Base-by-base conservation (phyloP, 2,797 vertebrate species). In the Sebastes variabilis region DNA sequence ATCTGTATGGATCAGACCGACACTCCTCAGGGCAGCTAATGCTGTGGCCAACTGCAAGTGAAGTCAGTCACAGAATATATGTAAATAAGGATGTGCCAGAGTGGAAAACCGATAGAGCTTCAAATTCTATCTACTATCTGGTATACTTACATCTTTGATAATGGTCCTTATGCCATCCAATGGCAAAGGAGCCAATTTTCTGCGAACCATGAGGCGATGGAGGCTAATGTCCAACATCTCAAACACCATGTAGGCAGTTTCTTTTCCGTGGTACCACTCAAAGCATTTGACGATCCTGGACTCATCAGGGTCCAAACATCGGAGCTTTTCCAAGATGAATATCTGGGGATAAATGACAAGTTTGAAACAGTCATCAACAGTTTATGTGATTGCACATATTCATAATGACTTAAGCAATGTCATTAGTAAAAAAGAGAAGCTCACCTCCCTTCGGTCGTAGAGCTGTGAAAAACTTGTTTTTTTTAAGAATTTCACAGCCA, bases 1-100 rank as follows among this genome's bases (percentile, higher is more conserved):
- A 65, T 81, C 72, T 34, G 79, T 3, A 24, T 70, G 66, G 72
- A 81, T 65, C 66, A 75, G 22, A 22, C 66, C 59, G 16, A 75
- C 0, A 12, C 29, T 7, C 54, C 65, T 70, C 11, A 81, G 34
- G 12, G 59, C 66, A 1, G 12, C 22, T 27, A 75, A 59, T 1
- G 72, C 72, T 52, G 29, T 29, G 27, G 27, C 27, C 27, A 29
- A 6, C 27, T 29, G 27, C 27, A 29, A 29, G 27, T 29, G 27
- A 29, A 29, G 27, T 29, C 27, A 29, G 27, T 29, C 27, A 29
- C 27, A 29, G 27, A 29, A 29, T 29, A 29, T 29, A 29, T 29
- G 27, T 29, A 29, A 29, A 29, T 29, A 29, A 29, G 27, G 27
- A 29, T 29, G 27, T 29, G 27, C 27, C 27, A 29, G 27, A 29